These are phyloP conservation scores for Lindbergichthys nudifrons DNA, from an alignment of 2,797 vertebrate genomes.

Conservation along the genomic window DNA sequence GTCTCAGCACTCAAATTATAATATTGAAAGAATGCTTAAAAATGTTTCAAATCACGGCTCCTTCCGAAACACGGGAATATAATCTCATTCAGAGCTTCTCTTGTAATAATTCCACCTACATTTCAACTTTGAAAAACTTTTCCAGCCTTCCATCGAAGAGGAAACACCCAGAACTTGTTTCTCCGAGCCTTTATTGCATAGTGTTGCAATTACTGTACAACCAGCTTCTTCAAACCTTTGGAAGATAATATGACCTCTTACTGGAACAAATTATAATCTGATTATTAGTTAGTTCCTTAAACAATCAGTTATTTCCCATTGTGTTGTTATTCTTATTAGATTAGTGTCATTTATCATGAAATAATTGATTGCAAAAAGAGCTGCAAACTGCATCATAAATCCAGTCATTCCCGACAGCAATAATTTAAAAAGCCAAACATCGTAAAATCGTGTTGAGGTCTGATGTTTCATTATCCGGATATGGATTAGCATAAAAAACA, in stretches of 20 bases:
- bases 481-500: constrained; percentile 3
- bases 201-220: constrained; percentile 32
- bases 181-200: constrained; percentile 9
- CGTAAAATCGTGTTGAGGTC: neutral
- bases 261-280: constrained; percentile 33
- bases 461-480: constrained; percentile 21
- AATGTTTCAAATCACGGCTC: constrained; percentile 1
- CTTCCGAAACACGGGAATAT: constrained; percentile 9
- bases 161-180: no score
- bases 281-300: constrained; percentile 25
- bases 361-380: neutral
- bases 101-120: constrained; percentile 22
- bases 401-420: neutral
- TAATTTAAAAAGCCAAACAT: constrained; percentile 3
- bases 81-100: neutral
- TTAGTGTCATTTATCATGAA: constrained; percentile 17
- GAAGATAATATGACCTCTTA: constrained; percentile 21
- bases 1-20: neutral
- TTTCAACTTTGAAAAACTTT: constrained; percentile 1
- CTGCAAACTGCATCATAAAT: neutral
- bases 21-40: neutral
- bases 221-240: constrained; percentile 26
- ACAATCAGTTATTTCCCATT: neutral
- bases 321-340: neutral
- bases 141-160: no score